phyloP scores from a whole-genome alignment of 2,797 vertebrate species.

The Platalea minor region DNA sequence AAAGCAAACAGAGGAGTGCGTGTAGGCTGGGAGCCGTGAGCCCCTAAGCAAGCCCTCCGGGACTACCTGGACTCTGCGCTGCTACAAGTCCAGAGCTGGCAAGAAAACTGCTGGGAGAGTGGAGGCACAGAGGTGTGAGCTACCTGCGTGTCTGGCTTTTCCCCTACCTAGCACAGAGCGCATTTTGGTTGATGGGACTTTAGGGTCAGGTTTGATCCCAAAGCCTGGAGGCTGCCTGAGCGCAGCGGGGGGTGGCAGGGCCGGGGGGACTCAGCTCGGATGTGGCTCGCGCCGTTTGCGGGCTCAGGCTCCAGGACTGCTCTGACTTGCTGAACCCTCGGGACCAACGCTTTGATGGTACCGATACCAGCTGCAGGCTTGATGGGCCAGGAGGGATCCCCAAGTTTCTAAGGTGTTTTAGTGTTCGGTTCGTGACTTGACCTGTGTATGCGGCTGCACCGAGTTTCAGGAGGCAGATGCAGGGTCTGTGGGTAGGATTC shows the following conservation, averaged over 20 bases:
- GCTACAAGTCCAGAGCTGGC: not conserved
- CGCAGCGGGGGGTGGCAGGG: not conserved
- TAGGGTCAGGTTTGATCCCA: not conserved
- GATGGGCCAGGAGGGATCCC: fast-evolving
- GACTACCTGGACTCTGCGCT: not conserved
- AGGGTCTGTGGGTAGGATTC: not conserved
- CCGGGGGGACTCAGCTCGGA: not conserved
- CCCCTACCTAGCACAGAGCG: not conserved
- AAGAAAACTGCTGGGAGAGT: not conserved
- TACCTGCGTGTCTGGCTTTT: not conserved
- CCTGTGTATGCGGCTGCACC: not conserved
- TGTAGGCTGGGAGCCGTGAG: not conserved
- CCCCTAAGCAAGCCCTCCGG: not conserved
- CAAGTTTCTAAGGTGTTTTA: not conserved
- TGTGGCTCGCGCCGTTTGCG: not conserved
- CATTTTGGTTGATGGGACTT: not conserved
- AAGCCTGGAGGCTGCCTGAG: not conserved
- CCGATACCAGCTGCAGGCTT: not conserved
- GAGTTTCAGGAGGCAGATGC: not conserved
- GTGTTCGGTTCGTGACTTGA: not conserved
- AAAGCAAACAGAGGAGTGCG: not conserved
- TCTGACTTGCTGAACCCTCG: fast-evolving
- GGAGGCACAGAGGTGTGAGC: not conserved
- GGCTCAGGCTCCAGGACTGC: not conserved
- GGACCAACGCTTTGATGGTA: not conserved